Conservation (phyloP, 1,140 invertebrate genomes). For the Aradophagus sp. region DNA sequence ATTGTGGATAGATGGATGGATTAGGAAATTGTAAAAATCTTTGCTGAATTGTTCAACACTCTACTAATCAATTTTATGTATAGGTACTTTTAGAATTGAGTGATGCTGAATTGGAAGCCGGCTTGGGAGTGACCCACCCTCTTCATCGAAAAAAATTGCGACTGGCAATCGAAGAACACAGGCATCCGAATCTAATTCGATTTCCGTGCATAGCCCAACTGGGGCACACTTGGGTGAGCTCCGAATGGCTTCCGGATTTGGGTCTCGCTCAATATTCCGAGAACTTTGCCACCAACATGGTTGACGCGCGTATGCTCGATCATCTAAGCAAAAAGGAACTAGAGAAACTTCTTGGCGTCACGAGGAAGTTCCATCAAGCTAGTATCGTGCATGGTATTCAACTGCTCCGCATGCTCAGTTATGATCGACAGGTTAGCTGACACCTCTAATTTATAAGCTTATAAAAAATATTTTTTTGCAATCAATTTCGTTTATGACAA, state of each 20-base stretch:
- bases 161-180: conserved; percentile 94
- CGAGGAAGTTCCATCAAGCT: conserved; percentile 93
- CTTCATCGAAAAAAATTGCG: conserved; percentile 94
- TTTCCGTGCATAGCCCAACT: conserved; percentile 90
- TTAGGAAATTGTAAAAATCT: no score
- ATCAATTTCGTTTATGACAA: no score
- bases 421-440: conserved; percentile 85
- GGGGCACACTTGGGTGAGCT: conserved; percentile 92
- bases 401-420: conserved; percentile 91
- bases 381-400: conserved; percentile 95
- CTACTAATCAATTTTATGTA: conserved; percentile 2
- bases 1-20: no score
- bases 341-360: conserved; percentile 92
- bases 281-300: conserved; percentile 90
- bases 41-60: background rate
- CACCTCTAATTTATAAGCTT: background rate
- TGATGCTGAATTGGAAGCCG: conserved; percentile 90
- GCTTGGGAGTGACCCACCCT: conserved; percentile 89
- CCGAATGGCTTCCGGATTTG: conserved; percentile 92
- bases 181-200: conserved; percentile 87
- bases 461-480: background rate
- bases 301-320: conserved; percentile 93
- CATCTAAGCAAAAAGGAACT: conserved; percentile 94
- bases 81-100: conserved; percentile 92
- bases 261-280: conserved; percentile 91